Percentiles rank a stretch among this genome's conserved stretches.
phyloP scores from a whole-genome alignment of 1,140 invertebrate species.

The Ganaspis sp. region DNA sequence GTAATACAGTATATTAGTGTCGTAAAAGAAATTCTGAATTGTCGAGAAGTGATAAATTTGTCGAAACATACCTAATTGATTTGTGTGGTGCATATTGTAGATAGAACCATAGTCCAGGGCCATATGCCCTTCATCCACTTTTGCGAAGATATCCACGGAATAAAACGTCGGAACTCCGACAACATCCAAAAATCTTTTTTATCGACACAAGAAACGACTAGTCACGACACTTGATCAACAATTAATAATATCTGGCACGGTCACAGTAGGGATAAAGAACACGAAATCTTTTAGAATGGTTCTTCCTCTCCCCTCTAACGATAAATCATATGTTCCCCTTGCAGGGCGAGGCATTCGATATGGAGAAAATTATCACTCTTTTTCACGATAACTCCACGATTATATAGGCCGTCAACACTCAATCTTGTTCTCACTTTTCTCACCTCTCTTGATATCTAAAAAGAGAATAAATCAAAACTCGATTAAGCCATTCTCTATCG shows the following conservation, averaged over 20 bases:
- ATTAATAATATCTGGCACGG: neutral
- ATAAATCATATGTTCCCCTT: neutral
- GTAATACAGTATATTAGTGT: no score
- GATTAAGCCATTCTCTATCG: neutral
- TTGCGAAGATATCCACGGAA: slow-evolving; percentile 52
- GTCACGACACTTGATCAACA: slow-evolving; percentile 6
- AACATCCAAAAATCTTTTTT: slow-evolving; percentile 55
- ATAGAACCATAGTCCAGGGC: slow-evolving; percentile 70
- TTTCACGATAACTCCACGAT: slow-evolving; percentile 6
- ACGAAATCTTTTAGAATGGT: neutral
- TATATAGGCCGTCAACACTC: slow-evolving; percentile 17
- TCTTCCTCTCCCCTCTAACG: neutral
- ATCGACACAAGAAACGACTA: slow-evolving; percentile 36
- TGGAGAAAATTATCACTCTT: slow-evolving; percentile 2
- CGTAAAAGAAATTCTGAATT: no score
- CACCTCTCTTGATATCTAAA: slow-evolving; percentile 14
- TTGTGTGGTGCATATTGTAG: slow-evolving; percentile 72
- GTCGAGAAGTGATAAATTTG: neutral
- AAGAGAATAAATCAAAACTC: slow-evolving; percentile 21
- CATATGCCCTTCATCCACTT: slow-evolving; percentile 66
- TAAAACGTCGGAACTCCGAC: slow-evolving; percentile 45
- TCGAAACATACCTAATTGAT: slow-evolving; percentile 70
- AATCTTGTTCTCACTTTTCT: slow-evolving; percentile 17
- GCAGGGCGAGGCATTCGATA: neutral
- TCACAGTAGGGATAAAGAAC: neutral